Evolutionary conservation across 2,888 invertebrate species (phyloP), one percentile per base, ranked within the genome.

Genomic region (Acutogordius australiensis): DNA sequence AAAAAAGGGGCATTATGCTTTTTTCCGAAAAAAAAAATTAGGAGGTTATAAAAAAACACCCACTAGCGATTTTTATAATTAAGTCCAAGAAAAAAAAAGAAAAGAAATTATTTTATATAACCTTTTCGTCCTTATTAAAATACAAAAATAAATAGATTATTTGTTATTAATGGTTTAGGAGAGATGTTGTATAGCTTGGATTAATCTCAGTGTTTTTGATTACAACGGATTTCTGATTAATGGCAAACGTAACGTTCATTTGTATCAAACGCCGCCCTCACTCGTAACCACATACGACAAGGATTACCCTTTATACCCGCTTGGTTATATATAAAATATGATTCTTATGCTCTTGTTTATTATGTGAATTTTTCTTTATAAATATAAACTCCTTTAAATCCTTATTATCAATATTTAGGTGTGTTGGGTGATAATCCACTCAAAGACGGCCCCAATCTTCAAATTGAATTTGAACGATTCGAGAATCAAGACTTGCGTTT

Each of bases 181-280:
- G 56, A 70, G 71, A 58, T 72, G 70, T 65, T 71, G 74, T 60
- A 65, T 77, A 45, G 76, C 75, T 1, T 78, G 75, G 75, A 74
- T 73, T 37, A 77, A 77, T 65, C 66, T 77, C 29, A 74, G 74
- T 63, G 64, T 77, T 63, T 76, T 77, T 67, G 75, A 77, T 66
- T 77, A 74, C 68, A 70, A 70, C 63, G 69, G 71, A 59, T 68
- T 71, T 26, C 66, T 77, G n/a, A 65, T 73, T 59, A 70, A 69
- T 61, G 76, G 73, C 59, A 72, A 73, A 64, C 66, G 70, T 29
- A 71, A 71, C 58, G 66, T 77, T 1, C 69, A 73, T 63, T 66
- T 76, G 57, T 75, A 75, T 74, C 71, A 74, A 1, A 71, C 51
- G 4, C 51, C 37, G 8, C 37, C 37, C 8, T 13, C 37, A 13